phyloP scores from a whole-genome alignment of 2,888 invertebrate genomes.

The Habrosyne pyritoides region DNA sequence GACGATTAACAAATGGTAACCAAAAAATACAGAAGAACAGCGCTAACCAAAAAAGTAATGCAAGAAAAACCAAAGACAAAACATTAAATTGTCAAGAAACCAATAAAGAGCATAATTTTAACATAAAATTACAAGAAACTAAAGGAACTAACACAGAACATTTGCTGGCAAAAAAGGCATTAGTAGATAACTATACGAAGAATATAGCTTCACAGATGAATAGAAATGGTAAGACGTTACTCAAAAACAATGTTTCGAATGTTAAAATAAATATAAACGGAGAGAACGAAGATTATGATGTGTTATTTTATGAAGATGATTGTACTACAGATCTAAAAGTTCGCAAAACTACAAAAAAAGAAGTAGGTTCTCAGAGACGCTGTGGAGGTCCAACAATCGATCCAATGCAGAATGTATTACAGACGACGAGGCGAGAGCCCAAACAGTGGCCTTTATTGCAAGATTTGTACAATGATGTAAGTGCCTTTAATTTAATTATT shows the following conservation, averaged over 20 bases:
- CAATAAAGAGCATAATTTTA: constrained; percentile 12
- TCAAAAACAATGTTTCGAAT: constrained; percentile 46
- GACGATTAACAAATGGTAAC: constrained; percentile 1
- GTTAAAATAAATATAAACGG: constrained; percentile 61
- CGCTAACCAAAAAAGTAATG: neutral
- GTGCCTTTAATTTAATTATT: neutral
- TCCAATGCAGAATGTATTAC: constrained; percentile 37
- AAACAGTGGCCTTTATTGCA: neutral
- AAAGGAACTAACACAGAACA: constrained; percentile 45
- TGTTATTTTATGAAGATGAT: constrained; percentile 49
- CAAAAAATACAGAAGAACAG: neutral
- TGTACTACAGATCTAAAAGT: constrained; percentile 49
- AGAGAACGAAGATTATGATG: constrained; percentile 58
- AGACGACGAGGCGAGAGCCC: constrained; percentile 16
- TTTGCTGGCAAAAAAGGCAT: constrained; percentile 49
- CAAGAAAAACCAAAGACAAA: constrained; percentile 20
- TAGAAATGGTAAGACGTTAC: constrained; percentile 24
- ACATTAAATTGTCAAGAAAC: constrained; percentile 12
- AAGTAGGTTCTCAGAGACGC: constrained; percentile 21
- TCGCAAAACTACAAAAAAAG: constrained; percentile 45
- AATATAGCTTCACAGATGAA: constrained; percentile 38
- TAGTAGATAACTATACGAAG: constrained; percentile 56
- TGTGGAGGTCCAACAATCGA: constrained; percentile 9
- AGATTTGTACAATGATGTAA: neutral
- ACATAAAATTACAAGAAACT: constrained; percentile 18